A percentile compares a stretch with the other conserved stretches of the same genome.
Conservation (phyloP, 2,113 vertebrate species). For the Limanda limanda region DNA sequence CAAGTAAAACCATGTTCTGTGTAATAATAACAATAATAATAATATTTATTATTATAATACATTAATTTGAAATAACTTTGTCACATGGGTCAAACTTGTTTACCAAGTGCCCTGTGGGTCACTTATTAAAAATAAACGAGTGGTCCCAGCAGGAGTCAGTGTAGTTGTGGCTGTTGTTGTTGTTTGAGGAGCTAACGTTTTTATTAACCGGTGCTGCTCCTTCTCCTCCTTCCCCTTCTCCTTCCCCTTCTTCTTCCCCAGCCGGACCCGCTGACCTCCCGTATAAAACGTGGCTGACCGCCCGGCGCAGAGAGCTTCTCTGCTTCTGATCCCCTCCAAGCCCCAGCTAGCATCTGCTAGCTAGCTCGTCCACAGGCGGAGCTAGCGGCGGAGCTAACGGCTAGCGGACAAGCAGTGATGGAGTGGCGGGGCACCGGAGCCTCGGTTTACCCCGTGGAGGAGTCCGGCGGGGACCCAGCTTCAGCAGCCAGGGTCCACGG, state of each 20-base stretch:
- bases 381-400: conserved; percentile 34
- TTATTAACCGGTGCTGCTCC: too few species aligned
- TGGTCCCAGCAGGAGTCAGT: neutral
- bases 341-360: conserved; percentile 44
- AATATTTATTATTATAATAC: too few species aligned
- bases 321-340: neutral
- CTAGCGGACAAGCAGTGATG: conserved; percentile 65
- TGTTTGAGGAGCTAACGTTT: neutral
- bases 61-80: neutral
- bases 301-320: neutral
- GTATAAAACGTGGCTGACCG: neutral
- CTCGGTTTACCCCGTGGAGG: conserved; percentile 36
- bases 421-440: conserved; percentile 74
- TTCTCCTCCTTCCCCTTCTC: too few species aligned
- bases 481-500: conserved; percentile 3
- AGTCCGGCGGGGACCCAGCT: conserved; percentile 31
- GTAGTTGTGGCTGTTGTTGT: conserved; percentile 14
- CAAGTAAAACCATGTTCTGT: too few species aligned
- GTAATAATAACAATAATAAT: too few species aligned
- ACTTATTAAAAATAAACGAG: conserved; percentile 12
- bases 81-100: conserved; percentile 54
- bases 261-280: neutral
- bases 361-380: conserved; percentile 23
- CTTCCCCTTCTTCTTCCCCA: neutral
- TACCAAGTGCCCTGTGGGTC: conserved; percentile 52